Percentiles rank a stretch among this genome's conserved stretches.
Conservation (phyloP, 2,113 vertebrate species). For the Mola mola region DNA sequence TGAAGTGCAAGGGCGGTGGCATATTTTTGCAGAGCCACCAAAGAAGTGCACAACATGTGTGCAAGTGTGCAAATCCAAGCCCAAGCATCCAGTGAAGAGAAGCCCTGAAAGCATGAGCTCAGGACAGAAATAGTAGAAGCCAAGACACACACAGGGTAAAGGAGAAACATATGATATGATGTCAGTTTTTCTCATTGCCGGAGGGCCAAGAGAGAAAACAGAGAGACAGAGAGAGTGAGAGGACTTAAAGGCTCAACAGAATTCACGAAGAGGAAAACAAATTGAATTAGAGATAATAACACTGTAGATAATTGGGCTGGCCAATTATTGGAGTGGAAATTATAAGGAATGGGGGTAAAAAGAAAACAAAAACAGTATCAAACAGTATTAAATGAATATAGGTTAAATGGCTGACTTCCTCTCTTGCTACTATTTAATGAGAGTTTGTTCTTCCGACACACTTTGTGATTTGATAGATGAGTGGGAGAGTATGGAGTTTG, state of each 20-base stretch:
- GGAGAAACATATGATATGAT: constrained; percentile 37
- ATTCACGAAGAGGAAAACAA: constrained; percentile 39
- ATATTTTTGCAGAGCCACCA: constrained; percentile 2
- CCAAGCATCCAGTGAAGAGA: constrained; percentile 6
- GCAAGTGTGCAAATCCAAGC: not conserved
- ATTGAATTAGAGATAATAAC: constrained; percentile 49
- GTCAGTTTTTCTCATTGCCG: constrained; percentile 50
- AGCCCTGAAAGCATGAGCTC: constrained; percentile 19
- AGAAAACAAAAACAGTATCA: too few relatives aligned
- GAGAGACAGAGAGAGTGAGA: constrained; percentile 6
- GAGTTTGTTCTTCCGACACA: constrained; percentile 62
- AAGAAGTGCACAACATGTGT: not conserved
- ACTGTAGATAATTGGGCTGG: constrained; percentile 53
- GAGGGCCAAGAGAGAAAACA: constrained; percentile 32
- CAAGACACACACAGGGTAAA: constrained; percentile 46
- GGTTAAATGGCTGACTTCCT: constrained; percentile 67
- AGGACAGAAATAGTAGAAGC: constrained; percentile 57
- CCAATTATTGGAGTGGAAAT: constrained; percentile 63
- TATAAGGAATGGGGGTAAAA: constrained; percentile 53
- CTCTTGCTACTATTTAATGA: constrained; percentile 64
- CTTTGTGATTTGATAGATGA: constrained; percentile 63
- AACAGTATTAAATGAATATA: constrained; percentile 67
- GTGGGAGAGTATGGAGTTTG: constrained; percentile 47
- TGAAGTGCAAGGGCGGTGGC: constrained; percentile 18
- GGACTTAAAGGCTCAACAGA: constrained; percentile 40